Evolutionary conservation across 2,797 vertebrate genomes (phyloP).

Genomic region (Platyrinchus mystaceus): DNA sequence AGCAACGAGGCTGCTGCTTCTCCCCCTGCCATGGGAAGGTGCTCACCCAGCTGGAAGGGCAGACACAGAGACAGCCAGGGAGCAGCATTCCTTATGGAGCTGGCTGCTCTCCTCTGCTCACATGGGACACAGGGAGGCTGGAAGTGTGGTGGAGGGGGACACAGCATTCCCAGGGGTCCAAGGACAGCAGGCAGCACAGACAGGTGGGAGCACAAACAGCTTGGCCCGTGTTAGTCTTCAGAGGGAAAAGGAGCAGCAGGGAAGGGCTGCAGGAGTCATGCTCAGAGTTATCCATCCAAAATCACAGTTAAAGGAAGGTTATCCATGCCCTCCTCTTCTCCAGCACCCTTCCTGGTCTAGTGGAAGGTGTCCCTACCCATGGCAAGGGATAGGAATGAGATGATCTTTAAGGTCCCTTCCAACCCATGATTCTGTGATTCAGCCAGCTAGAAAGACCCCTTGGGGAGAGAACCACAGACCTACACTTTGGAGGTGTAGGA

Average conservation of each 20-base stretch:
- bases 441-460: neutral
- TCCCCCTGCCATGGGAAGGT: accelerated
- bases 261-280: neutral
- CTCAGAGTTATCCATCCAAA: neutral
- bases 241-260: neutral
- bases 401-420: neutral
- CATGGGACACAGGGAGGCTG: neutral
- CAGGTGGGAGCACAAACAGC: neutral
- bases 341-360: neutral
- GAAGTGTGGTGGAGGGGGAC: neutral
- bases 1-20: neutral
- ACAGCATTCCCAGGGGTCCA: neutral
- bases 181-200: neutral
- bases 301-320: neutral
- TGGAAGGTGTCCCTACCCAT: neutral
- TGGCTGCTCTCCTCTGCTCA: neutral
- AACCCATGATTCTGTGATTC: neutral
- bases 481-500: accelerated
- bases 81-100: accelerated
- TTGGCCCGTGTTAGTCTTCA: neutral
- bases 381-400: neutral
- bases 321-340: neutral
- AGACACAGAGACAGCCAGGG: accelerated
- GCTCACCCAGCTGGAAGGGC: neutral
- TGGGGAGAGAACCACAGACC: neutral